Conservation (phyloP, 1,140 invertebrate genomes). For the Laupala kohalensis region DNA sequence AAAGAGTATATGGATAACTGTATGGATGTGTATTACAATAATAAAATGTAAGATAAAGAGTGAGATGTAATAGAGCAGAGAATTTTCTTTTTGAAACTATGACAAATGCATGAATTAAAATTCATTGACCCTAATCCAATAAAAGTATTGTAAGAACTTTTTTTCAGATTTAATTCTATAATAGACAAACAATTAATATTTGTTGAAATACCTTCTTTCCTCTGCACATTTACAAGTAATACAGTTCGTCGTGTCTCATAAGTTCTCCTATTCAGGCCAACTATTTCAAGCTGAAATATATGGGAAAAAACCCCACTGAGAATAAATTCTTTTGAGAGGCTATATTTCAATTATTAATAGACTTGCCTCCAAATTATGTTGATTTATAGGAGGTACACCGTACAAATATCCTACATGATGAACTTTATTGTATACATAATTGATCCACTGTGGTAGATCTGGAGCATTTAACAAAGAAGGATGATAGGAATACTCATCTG, state of each 20-base stretch:
- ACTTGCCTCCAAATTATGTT: conserved; percentile 30
- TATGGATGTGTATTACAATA: no score
- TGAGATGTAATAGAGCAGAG: no score
- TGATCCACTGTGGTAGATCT: conserved; percentile 71
- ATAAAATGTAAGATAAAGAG: no score
- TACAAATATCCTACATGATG: conserved; percentile 63
- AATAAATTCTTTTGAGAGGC: not conserved
- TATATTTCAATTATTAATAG: conserved; percentile 1
- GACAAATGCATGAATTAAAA: no score
- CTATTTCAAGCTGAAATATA: conserved; percentile 51
- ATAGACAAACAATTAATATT: not conserved
- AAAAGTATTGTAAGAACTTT: no score
- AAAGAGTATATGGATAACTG: no score
- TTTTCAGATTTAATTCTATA: no score
- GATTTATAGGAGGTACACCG: conserved; percentile 50
- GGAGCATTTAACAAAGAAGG: conserved; percentile 53
- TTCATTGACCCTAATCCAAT: no score
- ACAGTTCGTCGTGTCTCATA: conserved; percentile 58
- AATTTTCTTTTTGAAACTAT: no score
- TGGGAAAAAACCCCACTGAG: conserved; percentile 9
- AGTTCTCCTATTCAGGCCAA: conserved; percentile 58
- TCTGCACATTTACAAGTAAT: conserved; percentile 45
- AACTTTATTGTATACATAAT: conserved; percentile 60
- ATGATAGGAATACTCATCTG: conserved; percentile 48
- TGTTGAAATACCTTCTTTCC: conserved; percentile 30